Evolutionary conservation across 2,888 invertebrate genomes (phyloP).

Genomic region (Mechanitis messenoides): DNA sequence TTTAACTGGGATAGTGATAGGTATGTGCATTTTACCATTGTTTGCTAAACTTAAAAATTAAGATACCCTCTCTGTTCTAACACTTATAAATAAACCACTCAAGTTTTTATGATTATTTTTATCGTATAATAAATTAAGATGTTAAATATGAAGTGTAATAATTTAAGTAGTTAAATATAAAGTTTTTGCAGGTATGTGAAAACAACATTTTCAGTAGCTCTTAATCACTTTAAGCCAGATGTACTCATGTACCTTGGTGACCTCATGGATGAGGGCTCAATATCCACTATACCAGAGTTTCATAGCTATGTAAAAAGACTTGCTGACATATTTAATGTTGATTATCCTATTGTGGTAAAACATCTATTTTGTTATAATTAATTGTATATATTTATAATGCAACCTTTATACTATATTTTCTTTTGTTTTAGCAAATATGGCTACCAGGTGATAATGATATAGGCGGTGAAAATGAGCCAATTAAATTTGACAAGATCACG

Average conservation of each 20-base stretch:
- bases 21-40: slow-evolving; percentile 60
- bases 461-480: slow-evolving; percentile 91
- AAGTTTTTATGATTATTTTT: no score
- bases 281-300: slow-evolving; percentile 83
- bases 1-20: slow-evolving; percentile 93
- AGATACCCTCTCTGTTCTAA: no score
- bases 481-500: slow-evolving; percentile 80
- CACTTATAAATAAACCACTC: no score
- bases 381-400: not conserved
- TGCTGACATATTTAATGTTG: slow-evolving; percentile 55
- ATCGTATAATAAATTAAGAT: no score
- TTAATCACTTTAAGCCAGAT: slow-evolving; percentile 85
- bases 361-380: not conserved
- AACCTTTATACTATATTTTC: not conserved
- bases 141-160: no score
- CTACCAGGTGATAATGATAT: slow-evolving; percentile 98
- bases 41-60: no score
- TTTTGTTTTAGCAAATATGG: slow-evolving; percentile 82
- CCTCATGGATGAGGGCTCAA: slow-evolving; percentile 95
- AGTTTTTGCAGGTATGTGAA: slow-evolving; percentile 81
- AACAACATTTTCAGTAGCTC: slow-evolving; percentile 85
- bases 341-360: slow-evolving; percentile 48
- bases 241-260: slow-evolving; percentile 94
- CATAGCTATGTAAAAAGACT: slow-evolving; percentile 85
- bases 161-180: not conserved